Base-by-base conservation (phyloP, 2,797 vertebrate species). In the Erpetoichthys calabaricus region DNA sequence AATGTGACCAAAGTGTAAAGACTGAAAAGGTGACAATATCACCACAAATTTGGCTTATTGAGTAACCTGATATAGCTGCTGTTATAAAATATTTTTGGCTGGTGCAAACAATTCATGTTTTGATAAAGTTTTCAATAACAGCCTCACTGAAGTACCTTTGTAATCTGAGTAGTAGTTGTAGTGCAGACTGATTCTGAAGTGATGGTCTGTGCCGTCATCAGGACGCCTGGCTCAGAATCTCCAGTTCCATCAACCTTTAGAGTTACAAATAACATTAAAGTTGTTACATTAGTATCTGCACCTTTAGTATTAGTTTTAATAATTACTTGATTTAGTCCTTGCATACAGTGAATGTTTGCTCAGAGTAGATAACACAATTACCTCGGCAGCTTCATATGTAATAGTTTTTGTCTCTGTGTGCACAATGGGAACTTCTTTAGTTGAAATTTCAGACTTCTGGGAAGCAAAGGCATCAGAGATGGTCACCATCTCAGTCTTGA, bases 361-460 rank as follows among this genome's bases (percentile, higher is more conserved):
- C 25, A 25, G 25, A 25, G 25, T 25, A 25, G 25, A 25, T 25
- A 25, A 25, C 25, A 25, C 25, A 25, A 25, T 52, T 83, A 99
- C 96, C 96, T 98, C 91, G 56, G 94, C 87, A 57, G 96, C 92
- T 77, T 97, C 94, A 59, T 97, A 98, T 8, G 92, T 98, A 89
- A 99, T 98, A 72, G 96, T 99, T 88, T 98, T 98, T 78, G 92
- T 97, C 85, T 99, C 96, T 45, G 96, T 99, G 78, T 98, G 96
- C 64, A 99, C 95, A 84, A 99, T 97, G 65, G 96, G 96, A 66
- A 99, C 95, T 84, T 99, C 95, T 80, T 94, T 98, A 75, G 96
- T 99, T 57, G 92, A 86, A 76, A 99, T 97, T 84, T 98, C 92
- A 49, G 89, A 94, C 83, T 94, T 97, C 81, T 98, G 94, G 59